Conservation (phyloP, 1,140 invertebrate species). For the Asobara japonica region DNA sequence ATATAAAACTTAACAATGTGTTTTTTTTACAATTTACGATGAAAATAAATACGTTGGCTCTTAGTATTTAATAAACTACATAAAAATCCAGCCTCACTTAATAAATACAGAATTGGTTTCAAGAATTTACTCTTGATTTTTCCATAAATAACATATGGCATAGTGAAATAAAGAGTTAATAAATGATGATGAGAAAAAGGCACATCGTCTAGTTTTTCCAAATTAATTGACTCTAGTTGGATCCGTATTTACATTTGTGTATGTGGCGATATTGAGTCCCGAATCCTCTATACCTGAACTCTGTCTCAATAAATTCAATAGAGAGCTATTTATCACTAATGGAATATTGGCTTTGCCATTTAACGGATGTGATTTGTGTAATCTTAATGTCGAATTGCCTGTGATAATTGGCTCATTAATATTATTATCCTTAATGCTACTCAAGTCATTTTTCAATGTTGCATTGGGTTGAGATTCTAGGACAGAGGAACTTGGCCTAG, state of each 20-base stretch:
- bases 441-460: constrained; percentile 39
- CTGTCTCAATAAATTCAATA: constrained; percentile 59
- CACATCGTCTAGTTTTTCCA: background rate
- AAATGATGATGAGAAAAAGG: background rate
- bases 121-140: background rate
- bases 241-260: constrained; percentile 59
- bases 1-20: constrained; percentile 53
- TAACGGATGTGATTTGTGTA: constrained; percentile 52
- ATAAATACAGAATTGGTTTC: background rate
- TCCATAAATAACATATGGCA: background rate
- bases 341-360: constrained; percentile 61
- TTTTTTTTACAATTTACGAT: constrained; percentile 32
- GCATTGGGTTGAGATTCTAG: constrained; percentile 52
- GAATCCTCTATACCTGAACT: constrained; percentile 54
- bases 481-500: constrained; percentile 55
- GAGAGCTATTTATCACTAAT: constrained; percentile 57
- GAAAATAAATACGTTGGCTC: constrained; percentile 36
- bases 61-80: constrained; percentile 10
- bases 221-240: constrained; percentile 55
- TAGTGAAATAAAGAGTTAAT: background rate
- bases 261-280: constrained; percentile 49
- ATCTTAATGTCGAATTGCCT: constrained; percentile 41
- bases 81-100: constrained; percentile 21
- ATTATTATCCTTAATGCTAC: constrained; percentile 14
- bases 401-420: constrained; percentile 15